Evolutionary conservation across 2,113 vertebrate genomes (phyloP).

Genomic region (Polyodon spathula): DNA sequence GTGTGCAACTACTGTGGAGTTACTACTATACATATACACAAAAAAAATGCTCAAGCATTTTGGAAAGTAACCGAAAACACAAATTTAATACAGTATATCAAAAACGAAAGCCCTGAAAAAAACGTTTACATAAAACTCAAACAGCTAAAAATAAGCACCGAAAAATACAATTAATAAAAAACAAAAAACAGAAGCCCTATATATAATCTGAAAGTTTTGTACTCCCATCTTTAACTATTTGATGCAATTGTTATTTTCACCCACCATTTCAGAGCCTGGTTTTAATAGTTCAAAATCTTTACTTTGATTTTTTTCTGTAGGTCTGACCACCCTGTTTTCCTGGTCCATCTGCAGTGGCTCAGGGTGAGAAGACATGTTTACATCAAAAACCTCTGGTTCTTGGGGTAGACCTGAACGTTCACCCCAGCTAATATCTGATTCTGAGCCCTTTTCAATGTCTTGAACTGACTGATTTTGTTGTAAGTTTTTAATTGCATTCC

Average conservation of each 20-base stretch:
- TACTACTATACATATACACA: no score
- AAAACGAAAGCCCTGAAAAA: no score
- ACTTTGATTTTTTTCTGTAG: constrained; percentile 1
- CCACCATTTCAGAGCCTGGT: constrained; percentile 16
- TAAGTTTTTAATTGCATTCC: no score
- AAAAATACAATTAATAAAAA: no score
- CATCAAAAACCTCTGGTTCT: constrained; percentile 48
- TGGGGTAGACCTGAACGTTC: constrained; percentile 22
- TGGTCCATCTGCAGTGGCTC: constrained; percentile 17
- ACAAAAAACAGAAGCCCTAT: no score
- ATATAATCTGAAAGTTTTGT: background rate
- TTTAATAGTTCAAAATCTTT: background rate
- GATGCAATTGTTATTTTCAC: no score
- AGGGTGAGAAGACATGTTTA: constrained; percentile 40
- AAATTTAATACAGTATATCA: no score
- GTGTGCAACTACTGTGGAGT: no score
- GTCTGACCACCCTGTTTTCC: background rate
- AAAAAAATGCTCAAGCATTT: no score
- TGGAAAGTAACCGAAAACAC: no score
- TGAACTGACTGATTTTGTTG: background rate
- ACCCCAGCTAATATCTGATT: background rate
- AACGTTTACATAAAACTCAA: no score
- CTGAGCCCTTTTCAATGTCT: background rate
- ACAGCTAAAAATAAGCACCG: no score
- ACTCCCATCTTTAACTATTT: background rate